Evolutionary conservation across 30 jellyfish, hydroid and myxozoan genomes (phyloP), one percentile per base, ranked within the genome.

Genomic region (Pelagia noctiluca): DNA sequence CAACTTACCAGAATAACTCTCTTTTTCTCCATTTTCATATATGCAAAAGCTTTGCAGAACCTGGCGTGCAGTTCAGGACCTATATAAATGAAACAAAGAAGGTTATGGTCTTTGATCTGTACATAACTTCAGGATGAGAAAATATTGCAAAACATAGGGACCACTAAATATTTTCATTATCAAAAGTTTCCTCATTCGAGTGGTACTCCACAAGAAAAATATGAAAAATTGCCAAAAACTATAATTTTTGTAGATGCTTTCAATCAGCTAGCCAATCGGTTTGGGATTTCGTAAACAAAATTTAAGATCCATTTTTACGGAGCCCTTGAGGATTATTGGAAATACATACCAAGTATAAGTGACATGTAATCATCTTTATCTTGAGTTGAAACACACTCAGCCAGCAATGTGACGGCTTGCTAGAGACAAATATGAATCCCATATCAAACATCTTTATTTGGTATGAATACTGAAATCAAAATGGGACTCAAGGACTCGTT

Each of bases 11-110:
- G 26, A 52, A 52, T 2, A 5, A 52, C 68, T 52, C 26, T 52
- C 21, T 52, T 52, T 3, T 52, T 8, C 68, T 52, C 68, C 68
- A 52, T 3, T 52, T 52, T 52, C 68, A 52, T 4, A 2, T 5
- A 52, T 52, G 68, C 21, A 19, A 52, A 52, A 3, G 68, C 68
- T 8, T 19, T 25, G 4, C 16, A 30, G 21, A 52, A 52, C 21
- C 21, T 8, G 12, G 68, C 68, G 21, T 52, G 68, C 21, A 52
- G 21, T 3, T 52, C 68, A 52, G 68, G 68, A 52, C 68, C 68
- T 52, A n/a, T n/a, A n/a, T 52, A 52, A 19, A 52, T 19, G 26
- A 30, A 52, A 52, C 21, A 16, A 42, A 42, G 16, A 16, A 42
- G 8, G 16, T 5, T 42, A 16, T 42, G 8, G 16, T 8, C 57